Percentiles rank a stretch among this genome's conserved stretches.
Conservation (phyloP, 2,888 invertebrate species). For the Pediacus dermestoides region DNA sequence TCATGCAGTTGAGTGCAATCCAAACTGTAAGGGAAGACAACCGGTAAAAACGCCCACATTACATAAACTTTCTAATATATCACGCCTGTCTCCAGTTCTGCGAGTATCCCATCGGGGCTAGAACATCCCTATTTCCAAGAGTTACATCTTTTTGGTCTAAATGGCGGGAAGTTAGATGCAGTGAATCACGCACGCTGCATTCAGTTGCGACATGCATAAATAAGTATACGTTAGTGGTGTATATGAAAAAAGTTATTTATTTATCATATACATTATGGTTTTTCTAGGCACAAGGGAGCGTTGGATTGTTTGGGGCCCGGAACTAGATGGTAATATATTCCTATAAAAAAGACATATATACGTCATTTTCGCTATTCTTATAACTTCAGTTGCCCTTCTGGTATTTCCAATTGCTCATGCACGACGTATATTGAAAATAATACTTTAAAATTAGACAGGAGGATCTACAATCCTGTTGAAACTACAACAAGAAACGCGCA, state of each 20-base stretch:
- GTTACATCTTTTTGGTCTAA: slow-evolving; percentile 46
- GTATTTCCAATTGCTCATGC: slow-evolving; percentile 22
- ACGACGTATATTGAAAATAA: slow-evolving; percentile 23
- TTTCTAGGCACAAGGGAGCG: slow-evolving; percentile 40
- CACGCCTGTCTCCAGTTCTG: slow-evolving; percentile 40
- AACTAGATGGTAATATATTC: slow-evolving; percentile 46
- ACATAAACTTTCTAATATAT: slow-evolving; percentile 3
- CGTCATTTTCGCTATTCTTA: too few relatives aligned
- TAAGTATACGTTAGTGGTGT: slow-evolving; percentile 42
- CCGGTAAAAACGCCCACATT: slow-evolving; percentile 37
- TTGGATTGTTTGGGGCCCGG: slow-evolving; percentile 49
- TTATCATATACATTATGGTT: slow-evolving; percentile 7
- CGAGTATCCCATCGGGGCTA: slow-evolving; percentile 37
- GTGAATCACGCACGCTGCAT: slow-evolving; percentile 29
- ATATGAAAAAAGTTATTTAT: slow-evolving; percentile 15
- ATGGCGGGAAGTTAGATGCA: slow-evolving; percentile 41
- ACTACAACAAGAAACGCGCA: too few relatives aligned
- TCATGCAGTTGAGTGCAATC: slow-evolving; percentile 44
- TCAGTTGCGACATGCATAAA: slow-evolving; percentile 44
- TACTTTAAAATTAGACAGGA: slow-evolving; percentile 20
- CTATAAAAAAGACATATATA: slow-evolving; percentile 1
- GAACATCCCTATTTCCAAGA: slow-evolving; percentile 35
- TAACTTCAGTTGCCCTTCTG: slow-evolving; percentile 21
- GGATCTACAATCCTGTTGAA: slow-evolving; percentile 9
- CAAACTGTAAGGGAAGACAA: slow-evolving; percentile 41